Conservation (phyloP, 2,888 invertebrate species). For the Celastrina argiolus region DNA sequence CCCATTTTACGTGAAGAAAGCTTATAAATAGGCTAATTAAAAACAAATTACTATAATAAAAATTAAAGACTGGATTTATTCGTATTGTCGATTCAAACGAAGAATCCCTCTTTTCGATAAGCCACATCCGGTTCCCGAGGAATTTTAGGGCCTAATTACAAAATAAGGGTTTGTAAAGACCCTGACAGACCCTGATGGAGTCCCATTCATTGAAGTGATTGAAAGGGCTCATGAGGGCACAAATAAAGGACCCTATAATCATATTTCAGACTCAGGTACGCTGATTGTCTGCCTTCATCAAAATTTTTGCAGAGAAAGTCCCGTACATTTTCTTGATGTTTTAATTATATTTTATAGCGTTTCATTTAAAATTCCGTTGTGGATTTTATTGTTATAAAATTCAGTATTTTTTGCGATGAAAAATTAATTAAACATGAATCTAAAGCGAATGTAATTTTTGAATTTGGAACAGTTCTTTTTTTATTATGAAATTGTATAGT, state of each 20-base stretch:
- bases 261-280: conserved; percentile 45
- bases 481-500: no score
- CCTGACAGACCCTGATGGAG: conserved; percentile 54
- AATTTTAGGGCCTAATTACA: conserved; percentile 63
- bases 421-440: not conserved
- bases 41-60: conserved; percentile 14
- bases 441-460: not conserved
- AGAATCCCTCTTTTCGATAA: conserved; percentile 22
- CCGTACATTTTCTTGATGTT: conserved; percentile 1
- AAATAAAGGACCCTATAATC: conserved; percentile 49
- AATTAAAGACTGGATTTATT: conserved; percentile 1
- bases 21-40: conserved; percentile 10
- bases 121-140: conserved; percentile 58
- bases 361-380: not conserved
- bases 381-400: not conserved
- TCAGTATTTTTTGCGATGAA: not conserved
- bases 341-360: conserved; percentile 4
- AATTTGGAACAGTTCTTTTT: not conserved
- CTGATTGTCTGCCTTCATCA: conserved; percentile 18
- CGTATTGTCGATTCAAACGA: conserved; percentile 5
- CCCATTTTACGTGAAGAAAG: not conserved
- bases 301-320: conserved; percentile 18
- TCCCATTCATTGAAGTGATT: conserved; percentile 61
- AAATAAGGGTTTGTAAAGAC: conserved; percentile 55
- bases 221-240: conserved; percentile 55